A percentile compares a stretch with the other conserved stretches of the same genome.
Evolutionary conservation across 2,888 invertebrate genomes (phyloP).

Genomic region (Drosophila yooni): DNA sequence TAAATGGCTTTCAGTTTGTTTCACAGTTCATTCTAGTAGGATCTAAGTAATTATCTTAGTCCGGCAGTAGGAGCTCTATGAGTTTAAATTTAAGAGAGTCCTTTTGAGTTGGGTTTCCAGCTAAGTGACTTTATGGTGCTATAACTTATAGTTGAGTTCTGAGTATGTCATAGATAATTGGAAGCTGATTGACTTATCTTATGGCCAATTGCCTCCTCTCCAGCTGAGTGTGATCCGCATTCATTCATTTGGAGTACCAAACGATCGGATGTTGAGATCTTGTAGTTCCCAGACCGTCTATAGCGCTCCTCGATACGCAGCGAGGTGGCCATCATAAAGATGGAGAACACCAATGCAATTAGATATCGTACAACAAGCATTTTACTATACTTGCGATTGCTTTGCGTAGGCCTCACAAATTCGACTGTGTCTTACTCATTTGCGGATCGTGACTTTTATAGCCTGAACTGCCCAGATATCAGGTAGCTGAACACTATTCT

Average conservation of each 20-base stretch:
- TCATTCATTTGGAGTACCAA: slow-evolving; percentile 56
- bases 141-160: background rate
- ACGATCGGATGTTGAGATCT: slow-evolving; percentile 71
- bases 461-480: slow-evolving; percentile 5
- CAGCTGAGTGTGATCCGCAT: slow-evolving; percentile 6
- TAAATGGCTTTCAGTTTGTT: background rate
- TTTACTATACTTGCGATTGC: slow-evolving; percentile 21
- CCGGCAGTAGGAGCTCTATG: background rate
- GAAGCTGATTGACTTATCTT: background rate
- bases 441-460: slow-evolving; percentile 38
- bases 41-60: background rate
- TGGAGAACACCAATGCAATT: slow-evolving; percentile 71
- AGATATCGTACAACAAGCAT: slow-evolving; percentile 69
- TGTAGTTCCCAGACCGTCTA: slow-evolving; percentile 38
- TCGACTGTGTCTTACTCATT: slow-evolving; percentile 41
- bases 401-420: slow-evolving; percentile 16
- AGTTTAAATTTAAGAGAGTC: background rate
- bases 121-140: background rate
- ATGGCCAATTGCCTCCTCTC: slow-evolving; percentile 27
- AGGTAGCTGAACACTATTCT: slow-evolving; percentile 7
- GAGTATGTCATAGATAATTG: too few relatives aligned
- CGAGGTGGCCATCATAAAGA: slow-evolving; percentile 73
- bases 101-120: background rate
- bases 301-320: slow-evolving; percentile 57
- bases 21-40: background rate